Evolutionary conservation across 2,888 invertebrate species (phyloP).

Genomic region (Tupiocoris notatus): DNA sequence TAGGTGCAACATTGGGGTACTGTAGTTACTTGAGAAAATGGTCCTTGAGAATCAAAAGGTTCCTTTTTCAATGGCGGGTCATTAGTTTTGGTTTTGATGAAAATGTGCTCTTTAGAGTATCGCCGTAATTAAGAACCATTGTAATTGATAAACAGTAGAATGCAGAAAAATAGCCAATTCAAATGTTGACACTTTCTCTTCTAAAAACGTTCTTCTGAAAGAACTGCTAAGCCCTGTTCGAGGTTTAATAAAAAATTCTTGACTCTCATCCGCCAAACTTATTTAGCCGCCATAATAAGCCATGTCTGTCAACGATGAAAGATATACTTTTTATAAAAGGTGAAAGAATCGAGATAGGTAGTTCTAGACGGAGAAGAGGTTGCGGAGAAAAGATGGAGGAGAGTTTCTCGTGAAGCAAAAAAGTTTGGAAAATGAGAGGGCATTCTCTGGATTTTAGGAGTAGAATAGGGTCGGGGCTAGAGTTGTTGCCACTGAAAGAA

Average conservation of each 20-base stretch:
- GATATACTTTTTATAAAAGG: neutral
- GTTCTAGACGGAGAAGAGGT: constrained; percentile 9
- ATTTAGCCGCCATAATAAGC: constrained; percentile 29
- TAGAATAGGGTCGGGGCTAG: constrained; percentile 20
- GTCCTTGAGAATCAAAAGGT: too few relatives aligned
- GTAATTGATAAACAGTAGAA: neutral
- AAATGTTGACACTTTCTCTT: neutral
- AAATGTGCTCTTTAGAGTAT: too few relatives aligned
- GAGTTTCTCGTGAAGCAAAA: neutral
- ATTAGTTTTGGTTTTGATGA: neutral
- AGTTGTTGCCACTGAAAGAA: neutral
- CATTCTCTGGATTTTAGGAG: constrained; percentile 18
- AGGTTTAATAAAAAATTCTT: neutral
- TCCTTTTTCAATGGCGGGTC: neutral
- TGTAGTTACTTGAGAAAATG: too few relatives aligned
- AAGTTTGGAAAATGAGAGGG: constrained; percentile 18
- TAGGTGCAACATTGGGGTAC: too few relatives aligned
- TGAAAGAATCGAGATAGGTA: neutral
- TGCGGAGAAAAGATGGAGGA: neutral
- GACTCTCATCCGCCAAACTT: neutral
- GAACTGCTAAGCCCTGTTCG: neutral
- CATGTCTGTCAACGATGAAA: constrained; percentile 3
- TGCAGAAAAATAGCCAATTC: neutral
- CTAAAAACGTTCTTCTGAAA: neutral
- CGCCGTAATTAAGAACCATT: too few relatives aligned